Evolutionary conservation across 2,888 invertebrate genomes (phyloP), one percentile per base, ranked within the genome.

Genomic region (Stenotaenia linearis): DNA sequence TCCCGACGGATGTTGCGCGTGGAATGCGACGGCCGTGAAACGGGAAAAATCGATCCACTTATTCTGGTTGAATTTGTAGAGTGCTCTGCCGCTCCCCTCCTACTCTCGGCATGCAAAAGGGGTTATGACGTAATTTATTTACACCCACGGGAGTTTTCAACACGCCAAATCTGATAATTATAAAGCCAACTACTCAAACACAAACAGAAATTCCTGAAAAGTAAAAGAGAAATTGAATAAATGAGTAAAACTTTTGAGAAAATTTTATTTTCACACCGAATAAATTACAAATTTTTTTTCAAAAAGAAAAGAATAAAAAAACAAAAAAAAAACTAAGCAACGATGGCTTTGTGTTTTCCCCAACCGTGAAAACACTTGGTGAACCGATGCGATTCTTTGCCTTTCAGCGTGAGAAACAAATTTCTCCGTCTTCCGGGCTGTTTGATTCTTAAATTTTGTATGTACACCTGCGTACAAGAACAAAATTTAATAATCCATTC

Each of bases 321-420:
- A n/a, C n/a, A n/a, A n/a, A n/a, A n/a, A n/a, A n/a, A n/a, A 40
- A 28, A 37, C 15, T 15, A 77, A 25, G 6, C 37, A 0, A 91
- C 92, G 35, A 93, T 91, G 81, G 90, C 89, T 87, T 96, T 96
- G 87, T 96, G 95, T 82, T 91, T 90, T 81, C 96, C 93, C 99
- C 99, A 99, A 80, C 97, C 99, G 86, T 99, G 99, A 90, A 99
- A 99, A 88, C 99, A 98, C 88, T 97, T 97, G 81, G 93, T 94
- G 88, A 99, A 99, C 84, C 96, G 90, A 84, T 91, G 91, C 15
- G 97, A 95, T 88, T 99, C 99, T 85, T 97, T 97, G 85, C 96
- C 95, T 88, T 98, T 99, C 83, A 98, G 90, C 0, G 98, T 96
- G 40, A 98, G 90, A 87, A 97, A 94, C 81, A 99, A 89, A 88